These are phyloP conservation scores for Synergus umbraculus DNA, from an alignment of 2,888 invertebrate species.

Conservation along the genomic window DNA sequence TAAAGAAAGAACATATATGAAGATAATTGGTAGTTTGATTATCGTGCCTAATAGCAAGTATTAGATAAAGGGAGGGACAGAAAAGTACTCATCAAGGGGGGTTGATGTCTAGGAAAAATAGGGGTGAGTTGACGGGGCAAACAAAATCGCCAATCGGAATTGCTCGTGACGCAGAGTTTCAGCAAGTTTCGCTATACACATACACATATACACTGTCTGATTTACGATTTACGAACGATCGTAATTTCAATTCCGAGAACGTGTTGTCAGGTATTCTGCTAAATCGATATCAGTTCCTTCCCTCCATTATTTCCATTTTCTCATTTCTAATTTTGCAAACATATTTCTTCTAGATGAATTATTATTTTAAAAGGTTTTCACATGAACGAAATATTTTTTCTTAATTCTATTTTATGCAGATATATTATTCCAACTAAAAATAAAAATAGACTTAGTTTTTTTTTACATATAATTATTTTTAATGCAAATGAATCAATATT, in stretches of 20 bases:
- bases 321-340: neutral
- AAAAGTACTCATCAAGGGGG: constrained; percentile 25
- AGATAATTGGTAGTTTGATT: constrained; percentile 19
- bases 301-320: neutral
- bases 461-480: too few relatives aligned
- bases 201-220: constrained; percentile 45
- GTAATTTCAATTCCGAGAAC: constrained; percentile 55
- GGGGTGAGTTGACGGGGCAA: constrained; percentile 43
- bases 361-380: neutral
- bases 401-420: too few relatives aligned
- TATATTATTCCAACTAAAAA: too few relatives aligned
- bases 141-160: constrained; percentile 56
- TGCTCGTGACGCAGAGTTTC: constrained; percentile 60
- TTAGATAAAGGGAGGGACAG: constrained; percentile 31
- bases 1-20: neutral
- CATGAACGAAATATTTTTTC: too few relatives aligned
- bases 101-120: constrained; percentile 48
- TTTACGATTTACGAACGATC: constrained; percentile 63
- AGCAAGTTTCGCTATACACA: constrained; percentile 57
- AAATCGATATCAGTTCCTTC: constrained; percentile 56
- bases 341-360: neutral
- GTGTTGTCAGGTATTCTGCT: constrained; percentile 56
- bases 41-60: constrained; percentile 29
- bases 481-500: too few relatives aligned
- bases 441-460: too few relatives aligned